A percentile compares a stretch with the other conserved stretches of the same genome.
Evolutionary conservation across 2,113 vertebrate genomes (phyloP).

Genomic region (Barnardius zonarius): DNA sequence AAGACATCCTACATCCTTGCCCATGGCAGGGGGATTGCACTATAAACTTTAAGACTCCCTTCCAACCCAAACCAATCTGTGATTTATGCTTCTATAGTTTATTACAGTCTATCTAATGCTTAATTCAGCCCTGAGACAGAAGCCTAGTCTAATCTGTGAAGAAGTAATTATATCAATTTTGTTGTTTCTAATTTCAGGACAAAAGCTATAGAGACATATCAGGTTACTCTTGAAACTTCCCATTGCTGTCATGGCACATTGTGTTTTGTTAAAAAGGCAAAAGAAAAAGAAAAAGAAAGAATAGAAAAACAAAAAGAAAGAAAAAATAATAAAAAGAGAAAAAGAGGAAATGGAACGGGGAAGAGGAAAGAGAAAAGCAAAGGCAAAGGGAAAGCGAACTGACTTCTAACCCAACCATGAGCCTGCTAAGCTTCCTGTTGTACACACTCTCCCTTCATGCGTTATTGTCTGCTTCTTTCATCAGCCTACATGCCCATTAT

Average conservation of each 20-base stretch:
- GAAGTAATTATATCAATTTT: neutral
- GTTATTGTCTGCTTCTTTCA: neutral
- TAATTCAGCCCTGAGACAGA: neutral
- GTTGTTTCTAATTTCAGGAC: neutral
- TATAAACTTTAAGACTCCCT: neutral
- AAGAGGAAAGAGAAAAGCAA: neutral
- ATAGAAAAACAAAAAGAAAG: rapidly evolving
- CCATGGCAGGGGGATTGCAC: rapidly evolving
- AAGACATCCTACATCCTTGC: neutral
- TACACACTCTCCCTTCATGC: neutral
- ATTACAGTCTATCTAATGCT: neutral
- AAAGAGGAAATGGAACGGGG: neutral
- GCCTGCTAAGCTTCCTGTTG: neutral
- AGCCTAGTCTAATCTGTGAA: neutral
- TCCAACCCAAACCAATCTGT: neutral
- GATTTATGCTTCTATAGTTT: neutral
- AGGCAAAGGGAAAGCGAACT: too few species aligned
- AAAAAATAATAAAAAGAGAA: too few species aligned
- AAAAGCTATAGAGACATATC: neutral
- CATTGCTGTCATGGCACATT: neutral
- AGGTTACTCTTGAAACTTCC: neutral
- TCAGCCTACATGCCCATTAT: rapidly evolving
- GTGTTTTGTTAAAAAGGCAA: neutral
- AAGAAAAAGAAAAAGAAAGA: rapidly evolving
- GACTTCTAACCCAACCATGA: neutral